Conservation (phyloP, 2,113 vertebrate genomes). For the Nothobranchius furzeri region DNA sequence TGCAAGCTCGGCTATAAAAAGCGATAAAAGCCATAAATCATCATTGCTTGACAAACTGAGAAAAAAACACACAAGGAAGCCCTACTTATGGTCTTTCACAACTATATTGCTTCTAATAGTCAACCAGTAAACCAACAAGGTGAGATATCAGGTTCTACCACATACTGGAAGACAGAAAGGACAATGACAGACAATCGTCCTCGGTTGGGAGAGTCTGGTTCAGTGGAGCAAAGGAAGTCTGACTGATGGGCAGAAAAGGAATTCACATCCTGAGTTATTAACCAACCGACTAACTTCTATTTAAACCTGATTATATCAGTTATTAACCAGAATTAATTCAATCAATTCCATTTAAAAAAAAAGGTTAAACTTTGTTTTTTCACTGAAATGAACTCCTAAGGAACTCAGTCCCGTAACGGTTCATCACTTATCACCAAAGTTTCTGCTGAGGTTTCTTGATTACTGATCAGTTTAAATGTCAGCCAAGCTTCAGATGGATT, state of each 20-base stretch:
- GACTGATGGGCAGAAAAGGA: conserved; percentile 1
- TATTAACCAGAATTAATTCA: neutral
- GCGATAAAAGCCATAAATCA: neutral
- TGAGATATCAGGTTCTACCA: conserved; percentile 56
- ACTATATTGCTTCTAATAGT: conserved; percentile 15
- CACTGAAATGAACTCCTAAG: neutral
- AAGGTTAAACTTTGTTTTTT: no score
- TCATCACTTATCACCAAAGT: neutral
- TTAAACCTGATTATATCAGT: neutral
- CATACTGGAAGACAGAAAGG: conserved; percentile 66
- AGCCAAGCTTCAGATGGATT: neutral
- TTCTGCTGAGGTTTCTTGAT: no score
- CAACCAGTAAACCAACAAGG: conserved; percentile 20
- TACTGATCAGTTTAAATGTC: neutral
- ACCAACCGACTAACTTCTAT: neutral
- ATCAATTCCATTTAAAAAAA: no score
- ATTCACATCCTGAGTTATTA: neutral
- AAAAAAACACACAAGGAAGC: neutral
- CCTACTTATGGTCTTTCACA: conserved; percentile 12
- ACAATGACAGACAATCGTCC: conserved; percentile 50
- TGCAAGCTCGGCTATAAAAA: neutral
- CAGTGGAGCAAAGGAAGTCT: conserved; percentile 10
- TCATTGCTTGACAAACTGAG: conserved; percentile 9
- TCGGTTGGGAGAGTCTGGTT: conserved; percentile 34
- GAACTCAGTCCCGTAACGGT: neutral